Conservation (phyloP, 1,140 invertebrate genomes). For the Asbolus verrucosus region DNA sequence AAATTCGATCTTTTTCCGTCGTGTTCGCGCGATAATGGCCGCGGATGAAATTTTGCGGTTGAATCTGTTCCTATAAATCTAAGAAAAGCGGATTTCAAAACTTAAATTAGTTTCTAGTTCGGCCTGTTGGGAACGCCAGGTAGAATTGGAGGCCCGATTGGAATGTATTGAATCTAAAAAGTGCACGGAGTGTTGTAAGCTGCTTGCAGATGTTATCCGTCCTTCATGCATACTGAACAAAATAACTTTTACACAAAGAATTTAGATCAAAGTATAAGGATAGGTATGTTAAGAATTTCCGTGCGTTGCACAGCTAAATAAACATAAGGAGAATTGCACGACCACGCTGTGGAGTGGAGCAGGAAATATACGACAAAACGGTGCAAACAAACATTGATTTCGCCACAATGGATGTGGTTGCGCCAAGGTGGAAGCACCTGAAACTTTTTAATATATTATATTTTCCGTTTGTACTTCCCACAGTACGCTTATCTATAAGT, state of each 20-base stretch:
- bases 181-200: conserved; percentile 21
- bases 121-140: conserved; percentile 43
- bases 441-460: too few relatives aligned
- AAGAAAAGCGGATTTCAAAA: conserved; percentile 51
- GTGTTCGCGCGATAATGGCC: conserved; percentile 21
- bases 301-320: not conserved
- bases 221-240: conserved; percentile 32
- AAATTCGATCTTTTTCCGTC: conserved; percentile 21
- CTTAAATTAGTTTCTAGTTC: conserved; percentile 52
- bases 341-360: too few relatives aligned
- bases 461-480: too few relatives aligned
- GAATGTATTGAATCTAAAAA: conserved; percentile 48
- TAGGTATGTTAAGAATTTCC: conserved; percentile 13
- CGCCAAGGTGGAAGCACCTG: too few relatives aligned
- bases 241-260: not conserved
- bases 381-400: too few relatives aligned
- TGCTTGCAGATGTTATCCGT: conserved; percentile 21
- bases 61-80: conserved; percentile 47
- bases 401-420: too few relatives aligned
- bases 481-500: too few relatives aligned
- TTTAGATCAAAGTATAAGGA: conserved; percentile 2
- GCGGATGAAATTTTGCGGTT: conserved; percentile 33
- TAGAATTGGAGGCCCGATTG: conserved; percentile 45
- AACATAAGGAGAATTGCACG: too few relatives aligned
- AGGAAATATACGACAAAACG: too few relatives aligned